These are phyloP conservation scores for Limnodromus scolopaceus DNA, from an alignment of 2,797 vertebrate genomes.

Conservation along the genomic window DNA sequence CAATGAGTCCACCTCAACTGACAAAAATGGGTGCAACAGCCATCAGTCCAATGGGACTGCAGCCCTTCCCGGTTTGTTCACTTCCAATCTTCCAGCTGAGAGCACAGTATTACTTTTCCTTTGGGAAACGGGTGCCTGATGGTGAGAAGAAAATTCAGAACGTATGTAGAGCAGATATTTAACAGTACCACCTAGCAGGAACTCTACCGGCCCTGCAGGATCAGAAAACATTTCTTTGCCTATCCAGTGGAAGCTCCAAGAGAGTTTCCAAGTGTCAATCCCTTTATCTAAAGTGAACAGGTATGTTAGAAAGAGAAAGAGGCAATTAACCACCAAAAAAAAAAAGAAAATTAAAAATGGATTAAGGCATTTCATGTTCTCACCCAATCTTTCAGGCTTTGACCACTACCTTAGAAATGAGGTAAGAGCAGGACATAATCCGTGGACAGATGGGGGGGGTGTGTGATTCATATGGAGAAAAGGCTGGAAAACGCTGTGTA, in stretches of 20 bases:
- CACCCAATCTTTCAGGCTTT: neutral
- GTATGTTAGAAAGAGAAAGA: neutral
- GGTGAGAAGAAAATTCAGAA: neutral
- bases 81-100: neutral
- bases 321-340: neutral
- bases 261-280: neutral
- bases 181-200: neutral
- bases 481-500: neutral
- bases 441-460: neutral
- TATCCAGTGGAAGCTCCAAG: neutral
- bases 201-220: fast-evolving
- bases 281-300: neutral
- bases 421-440: neutral
- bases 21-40: neutral
- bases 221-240: neutral
- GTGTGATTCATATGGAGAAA: neutral
- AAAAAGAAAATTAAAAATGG: neutral
- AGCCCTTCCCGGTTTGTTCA: neutral
- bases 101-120: neutral
- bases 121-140: neutral
- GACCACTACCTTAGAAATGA: neutral
- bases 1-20: neutral
- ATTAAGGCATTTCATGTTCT: neutral
- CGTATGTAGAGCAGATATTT: fast-evolving
- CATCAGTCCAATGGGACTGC: neutral